Percentiles rank a stretch among this genome's conserved stretches.
These are phyloP conservation scores for Elymnias hypermnestra DNA, from an alignment of 1,140 invertebrate genomes.

Conservation along the genomic window DNA sequence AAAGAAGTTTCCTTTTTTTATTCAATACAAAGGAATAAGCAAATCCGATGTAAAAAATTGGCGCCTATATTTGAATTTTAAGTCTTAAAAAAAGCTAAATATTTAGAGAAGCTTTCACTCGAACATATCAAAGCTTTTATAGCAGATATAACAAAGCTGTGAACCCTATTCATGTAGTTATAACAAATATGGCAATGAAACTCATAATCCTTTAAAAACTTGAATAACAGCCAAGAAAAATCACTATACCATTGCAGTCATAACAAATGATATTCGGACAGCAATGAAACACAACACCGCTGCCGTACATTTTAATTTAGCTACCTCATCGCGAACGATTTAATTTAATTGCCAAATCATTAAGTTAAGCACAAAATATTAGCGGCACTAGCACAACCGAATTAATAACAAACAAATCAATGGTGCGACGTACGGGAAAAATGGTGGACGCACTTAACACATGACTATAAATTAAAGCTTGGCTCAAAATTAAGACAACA, in stretches of 20 bases:
- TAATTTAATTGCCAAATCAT: slow-evolving; percentile 76
- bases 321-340: slow-evolving; percentile 69
- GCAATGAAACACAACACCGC: slow-evolving; percentile 42
- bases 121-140: no score
- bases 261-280: slow-evolving; percentile 43
- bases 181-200: no score
- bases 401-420: slow-evolving; percentile 73
- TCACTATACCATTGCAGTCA: slow-evolving; percentile 18
- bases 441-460: slow-evolving; percentile 62
- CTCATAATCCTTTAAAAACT: slow-evolving; percentile 2
- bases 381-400: slow-evolving; percentile 54
- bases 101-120: no score
- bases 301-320: slow-evolving; percentile 68
- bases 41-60: no score
- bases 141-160: no score
- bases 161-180: no score
- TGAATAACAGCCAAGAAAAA: slow-evolving; percentile 5
- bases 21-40: no score
- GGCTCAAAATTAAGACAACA: slow-evolving; percentile 75
- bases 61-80: no score
- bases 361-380: slow-evolving; percentile 73
- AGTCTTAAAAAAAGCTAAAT: no score
- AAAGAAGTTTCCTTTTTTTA: no score
- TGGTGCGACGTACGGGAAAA: slow-evolving; percentile 51
- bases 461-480: slow-evolving; percentile 70